Base-by-base conservation (phyloP, 2,113 vertebrate genomes). In the Acinonyx jubatus region DNA sequence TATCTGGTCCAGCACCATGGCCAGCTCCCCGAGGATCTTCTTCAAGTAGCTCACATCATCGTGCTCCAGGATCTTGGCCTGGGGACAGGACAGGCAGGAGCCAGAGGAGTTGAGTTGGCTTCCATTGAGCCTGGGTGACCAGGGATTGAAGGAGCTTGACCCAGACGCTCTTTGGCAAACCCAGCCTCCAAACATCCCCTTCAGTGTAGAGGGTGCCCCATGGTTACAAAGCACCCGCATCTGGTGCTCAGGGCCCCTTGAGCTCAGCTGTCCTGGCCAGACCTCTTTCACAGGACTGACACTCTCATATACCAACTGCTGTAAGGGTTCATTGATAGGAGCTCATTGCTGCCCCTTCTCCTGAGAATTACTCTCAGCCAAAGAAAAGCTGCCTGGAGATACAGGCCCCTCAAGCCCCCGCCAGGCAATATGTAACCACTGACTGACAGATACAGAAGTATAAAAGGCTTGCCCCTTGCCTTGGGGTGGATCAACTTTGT, bases 31-130 rank as follows among this genome's bases (percentile, higher is more conserved):
- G 4, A 99, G 99, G 92, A 99, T 99, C 98, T 99, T 99, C 99
- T 99, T 99, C 98, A 99, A 98, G 98, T 99, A 99, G 98, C 99
- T 99, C 98, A 99, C 99, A 0, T 99, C 99, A 50, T 99, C 99
- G 0, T 99, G 99, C 98, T 99, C 99, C 98, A 99, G 97, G 98
- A 99, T 99, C 98, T 99, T 99, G 95, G 99, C 99, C 99, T 99
- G 96, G 1, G 45, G 82, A 55, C 6, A 52, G 33, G 79, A 61
- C 11, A 82, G 36, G 29, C 33, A 91, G 55, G 38, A 81, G 36
- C 48, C 38, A 87, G 91, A 87, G 27, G 33, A 45, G 14, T 50
- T 86, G 76, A 96, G 76, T 18, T 90, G 91, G 19, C 69, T 50
- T 96, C 41, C 11, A 3, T 16, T 18, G 36, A 41, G n/a, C 25